Evolutionary conservation across 2,888 invertebrate genomes (phyloP).

Genomic region (Parnassius mnemosyne): DNA sequence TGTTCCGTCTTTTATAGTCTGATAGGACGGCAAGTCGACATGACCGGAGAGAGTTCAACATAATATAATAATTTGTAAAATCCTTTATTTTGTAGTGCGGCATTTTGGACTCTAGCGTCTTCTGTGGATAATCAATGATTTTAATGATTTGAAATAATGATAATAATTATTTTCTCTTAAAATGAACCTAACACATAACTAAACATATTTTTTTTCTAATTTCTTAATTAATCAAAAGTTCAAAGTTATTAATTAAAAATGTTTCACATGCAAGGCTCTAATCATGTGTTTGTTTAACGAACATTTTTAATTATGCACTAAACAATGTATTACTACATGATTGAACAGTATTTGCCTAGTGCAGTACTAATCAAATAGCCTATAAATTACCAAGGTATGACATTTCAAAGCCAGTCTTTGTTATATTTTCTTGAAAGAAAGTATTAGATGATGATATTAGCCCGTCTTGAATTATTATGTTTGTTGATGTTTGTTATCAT

Average conservation of each 20-base stretch:
- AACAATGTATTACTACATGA: neutral
- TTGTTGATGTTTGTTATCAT: constrained; percentile 42
- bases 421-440: constrained; percentile 17
- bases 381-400: constrained; percentile 35
- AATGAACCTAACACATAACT: too few species aligned
- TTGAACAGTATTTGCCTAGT: constrained; percentile 16
- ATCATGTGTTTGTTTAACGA: constrained; percentile 11
- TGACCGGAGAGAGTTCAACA: too few species aligned
- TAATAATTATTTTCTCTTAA: too few species aligned
- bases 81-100: too few species aligned
- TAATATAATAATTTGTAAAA: too few species aligned
- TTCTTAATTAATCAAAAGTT: neutral
- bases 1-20: too few species aligned
- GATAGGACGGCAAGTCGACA: too few species aligned
- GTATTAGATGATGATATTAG: constrained; percentile 35
- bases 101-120: too few species aligned
- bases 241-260: neutral
- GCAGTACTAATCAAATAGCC: constrained; percentile 34
- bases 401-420: constrained; percentile 26
- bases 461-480: constrained; percentile 37
- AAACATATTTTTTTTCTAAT: neutral
- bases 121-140: too few species aligned
- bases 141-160: too few species aligned
- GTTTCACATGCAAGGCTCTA: neutral
- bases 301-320: neutral